Evolutionary conservation across 2,797 vertebrate species (phyloP).

Genomic region (Bradypodion ventrale): DNA sequence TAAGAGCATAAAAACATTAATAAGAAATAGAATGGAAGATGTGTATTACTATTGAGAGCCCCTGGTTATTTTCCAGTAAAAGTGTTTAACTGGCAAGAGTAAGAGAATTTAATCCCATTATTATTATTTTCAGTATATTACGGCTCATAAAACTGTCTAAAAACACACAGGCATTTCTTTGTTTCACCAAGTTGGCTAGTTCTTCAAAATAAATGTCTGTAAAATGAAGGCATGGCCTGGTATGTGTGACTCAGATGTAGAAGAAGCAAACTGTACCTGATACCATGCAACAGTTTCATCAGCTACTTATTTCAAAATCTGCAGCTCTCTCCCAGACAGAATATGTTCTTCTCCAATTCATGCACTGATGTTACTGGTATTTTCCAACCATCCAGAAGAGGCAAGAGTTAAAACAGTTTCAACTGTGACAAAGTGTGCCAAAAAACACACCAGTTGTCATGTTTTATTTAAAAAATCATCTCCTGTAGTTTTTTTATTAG

Average conservation of each 20-base stretch:
- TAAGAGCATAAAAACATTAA: slow-evolving; percentile 26
- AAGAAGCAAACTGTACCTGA: background rate
- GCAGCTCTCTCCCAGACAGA: background rate
- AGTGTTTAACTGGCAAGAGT: background rate
- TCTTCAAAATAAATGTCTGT: background rate
- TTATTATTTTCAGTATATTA: rapidly evolving
- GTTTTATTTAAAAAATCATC: too few relatives aligned
- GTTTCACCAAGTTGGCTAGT: too few relatives aligned
- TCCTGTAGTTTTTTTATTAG: too few relatives aligned
- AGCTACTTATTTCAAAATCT: background rate
- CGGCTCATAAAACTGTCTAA: background rate
- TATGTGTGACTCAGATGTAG: too few relatives aligned
- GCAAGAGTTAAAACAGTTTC: background rate
- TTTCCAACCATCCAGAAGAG: background rate
- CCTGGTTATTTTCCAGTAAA: background rate
- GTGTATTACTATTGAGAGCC: background rate
- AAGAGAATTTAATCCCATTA: background rate
- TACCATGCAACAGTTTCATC: background rate
- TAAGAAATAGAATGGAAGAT: slow-evolving; percentile 9
- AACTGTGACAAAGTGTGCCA: too few relatives aligned
- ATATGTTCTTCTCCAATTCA: background rate
- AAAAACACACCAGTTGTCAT: too few relatives aligned
- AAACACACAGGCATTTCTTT: background rate
- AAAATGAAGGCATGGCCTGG: background rate
- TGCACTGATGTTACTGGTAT: background rate